Evolutionary conservation across 2,113 vertebrate species (phyloP), one percentile per base, ranked within the genome.

Genomic region (Ochotona curzoniae): DNA sequence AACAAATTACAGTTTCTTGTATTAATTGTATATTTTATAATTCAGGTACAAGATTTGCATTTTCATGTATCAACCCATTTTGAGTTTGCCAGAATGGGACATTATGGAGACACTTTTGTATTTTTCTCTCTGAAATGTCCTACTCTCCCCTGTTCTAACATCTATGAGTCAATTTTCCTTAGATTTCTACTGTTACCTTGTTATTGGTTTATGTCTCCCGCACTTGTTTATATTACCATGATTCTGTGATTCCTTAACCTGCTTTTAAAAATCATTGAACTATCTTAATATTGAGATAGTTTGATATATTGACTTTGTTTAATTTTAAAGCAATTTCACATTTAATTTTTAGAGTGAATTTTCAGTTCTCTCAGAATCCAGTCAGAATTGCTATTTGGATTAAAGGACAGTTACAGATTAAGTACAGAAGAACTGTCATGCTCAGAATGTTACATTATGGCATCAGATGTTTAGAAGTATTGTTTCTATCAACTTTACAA

Each of bases 51-150:
- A 8, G 64, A 7, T 38, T 89, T 17, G 35, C 23, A 64, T 89
- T 78, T 86, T 93, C 38, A 32, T n/a, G 64, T 73, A 87, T 96
- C 49, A 85, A 32, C 28, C 14, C 35, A 63, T 28, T 93, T 38
- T 57, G 5, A 88, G 32, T 49, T 3, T 14, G 60, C 26, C 57
- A 28, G 18, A 91, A 61, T 49, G 51, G 60, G 8, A 54, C 25
- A 23, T 15, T 28, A 64, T 17, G 35, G 1, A 32, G 54, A 63
- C 5, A 57, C 76, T 26, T 38, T 61, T 88, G 85, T 18, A 23
- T 28, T 20, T 60, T 57, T 88, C 44, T 91, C 61, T 75, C 3
- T 35, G 70, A 51, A 73, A 18, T 47, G 38, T 67, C 49, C 26
- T 57, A 51, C 0, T 47, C 0, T 47, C 82, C 90, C 64, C 26